Conservation (phyloP, 2,888 invertebrate genomes). For the Neoascia interrupta region DNA sequence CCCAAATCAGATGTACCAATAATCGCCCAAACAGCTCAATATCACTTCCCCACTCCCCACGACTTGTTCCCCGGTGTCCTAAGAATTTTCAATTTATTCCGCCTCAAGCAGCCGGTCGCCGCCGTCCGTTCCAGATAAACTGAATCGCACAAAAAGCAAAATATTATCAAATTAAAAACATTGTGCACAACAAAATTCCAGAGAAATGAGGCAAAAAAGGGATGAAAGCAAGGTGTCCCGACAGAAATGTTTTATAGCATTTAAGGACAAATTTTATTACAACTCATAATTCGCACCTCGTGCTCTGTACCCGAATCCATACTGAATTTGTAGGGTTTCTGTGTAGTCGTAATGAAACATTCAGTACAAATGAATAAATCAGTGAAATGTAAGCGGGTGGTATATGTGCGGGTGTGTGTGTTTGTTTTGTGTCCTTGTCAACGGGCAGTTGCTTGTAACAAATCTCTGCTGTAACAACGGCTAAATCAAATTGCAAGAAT, state of each 20-base stretch:
- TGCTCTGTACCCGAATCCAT: background rate
- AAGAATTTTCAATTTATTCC: constrained; percentile 3
- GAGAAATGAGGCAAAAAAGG: too few relatives aligned
- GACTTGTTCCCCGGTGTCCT: background rate
- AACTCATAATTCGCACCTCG: constrained; percentile 37
- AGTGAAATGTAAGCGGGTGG: constrained; percentile 1
- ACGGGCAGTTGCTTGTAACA: constrained; percentile 26
- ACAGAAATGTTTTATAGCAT: constrained; percentile 23
- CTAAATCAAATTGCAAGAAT: constrained; percentile 23
- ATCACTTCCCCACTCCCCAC: too few relatives aligned
- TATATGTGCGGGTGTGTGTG: background rate
- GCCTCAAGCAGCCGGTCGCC: background rate
- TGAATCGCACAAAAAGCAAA: too few relatives aligned
- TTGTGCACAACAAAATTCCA: constrained; percentile 1
- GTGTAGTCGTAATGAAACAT: too few relatives aligned
- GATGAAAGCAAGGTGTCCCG: too few relatives aligned
- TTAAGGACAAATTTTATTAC: constrained; percentile 31
- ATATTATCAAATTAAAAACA: constrained; percentile 5
- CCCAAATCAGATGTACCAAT: too few relatives aligned
- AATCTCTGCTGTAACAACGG: constrained; percentile 33
- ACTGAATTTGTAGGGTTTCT: too few relatives aligned
- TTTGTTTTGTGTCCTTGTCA: constrained; percentile 11
- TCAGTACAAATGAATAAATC: constrained; percentile 21
- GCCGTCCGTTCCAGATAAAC: background rate
- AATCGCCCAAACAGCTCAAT: too few relatives aligned